Percentiles rank a stretch among this genome's conserved stretches.
Evolutionary conservation across 2,797 vertebrate genomes (phyloP).

Genomic region (Esox masquinongy): DNA sequence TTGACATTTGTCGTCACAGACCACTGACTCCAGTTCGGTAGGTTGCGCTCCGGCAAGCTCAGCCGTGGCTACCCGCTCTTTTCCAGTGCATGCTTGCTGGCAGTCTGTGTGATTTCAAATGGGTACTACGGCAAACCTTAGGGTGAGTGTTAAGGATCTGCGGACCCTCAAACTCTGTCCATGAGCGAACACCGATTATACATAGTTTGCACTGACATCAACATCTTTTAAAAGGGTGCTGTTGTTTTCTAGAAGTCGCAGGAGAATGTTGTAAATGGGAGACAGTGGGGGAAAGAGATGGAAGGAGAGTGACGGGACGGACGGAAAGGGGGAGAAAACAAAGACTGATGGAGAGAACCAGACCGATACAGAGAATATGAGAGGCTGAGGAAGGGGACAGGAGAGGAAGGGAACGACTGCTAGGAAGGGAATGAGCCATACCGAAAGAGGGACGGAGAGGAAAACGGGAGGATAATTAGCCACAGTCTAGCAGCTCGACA

Average conservation of each 20-base stretch:
- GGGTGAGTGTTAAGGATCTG: background rate
- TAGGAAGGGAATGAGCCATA: constrained; percentile 58
- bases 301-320: constrained; percentile 8
- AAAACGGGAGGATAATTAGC: constrained; percentile 70
- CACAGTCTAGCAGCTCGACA: constrained; percentile 74
- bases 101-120: background rate
- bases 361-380: constrained; percentile 35
- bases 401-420: background rate
- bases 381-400: constrained; percentile 34
- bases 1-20: no score
- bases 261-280: background rate
- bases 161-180: background rate
- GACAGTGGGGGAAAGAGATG: background rate
- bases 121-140: background rate
- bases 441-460: constrained; percentile 41
- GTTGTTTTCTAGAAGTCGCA: background rate
- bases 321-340: background rate
- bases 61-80: no score
- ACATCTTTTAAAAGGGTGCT: no score
- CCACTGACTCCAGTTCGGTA: no score
- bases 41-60: no score
- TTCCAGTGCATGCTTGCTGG: no score
- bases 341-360: constrained; percentile 3
- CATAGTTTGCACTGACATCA: background rate
- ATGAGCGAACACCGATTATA: background rate